These are phyloP conservation scores for Ctenicera cuprea DNA, from an alignment of 2,888 invertebrate species.

Conservation along the genomic window DNA sequence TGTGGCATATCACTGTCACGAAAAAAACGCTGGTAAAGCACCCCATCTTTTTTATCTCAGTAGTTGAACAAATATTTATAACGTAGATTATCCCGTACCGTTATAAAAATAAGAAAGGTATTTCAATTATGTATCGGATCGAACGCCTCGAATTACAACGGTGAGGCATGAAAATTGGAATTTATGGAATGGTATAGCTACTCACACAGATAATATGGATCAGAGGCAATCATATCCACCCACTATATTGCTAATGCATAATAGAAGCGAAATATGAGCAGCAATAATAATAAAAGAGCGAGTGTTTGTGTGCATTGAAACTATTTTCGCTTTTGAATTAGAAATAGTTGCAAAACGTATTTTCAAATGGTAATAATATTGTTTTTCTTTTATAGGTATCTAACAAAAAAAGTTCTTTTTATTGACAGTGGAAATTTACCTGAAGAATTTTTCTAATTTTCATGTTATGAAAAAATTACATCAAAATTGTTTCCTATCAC, in stretches of 20 bases:
- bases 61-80: conserved; percentile 22
- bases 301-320: conserved; percentile 6
- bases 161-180: conserved; percentile 37
- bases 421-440: too few species aligned
- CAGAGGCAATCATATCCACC: conserved; percentile 35
- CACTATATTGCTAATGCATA: conserved; percentile 32
- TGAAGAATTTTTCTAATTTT: too few species aligned
- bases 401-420: too few species aligned
- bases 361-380: neutral
- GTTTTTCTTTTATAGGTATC: too few species aligned
- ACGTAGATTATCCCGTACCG: conserved; percentile 12
- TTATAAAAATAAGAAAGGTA: conserved; percentile 39
- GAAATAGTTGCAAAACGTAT: neutral
- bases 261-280: conserved; percentile 28
- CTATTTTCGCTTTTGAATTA: conserved; percentile 1
- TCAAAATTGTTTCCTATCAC: too few species aligned
- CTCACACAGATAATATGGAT: conserved; percentile 37
- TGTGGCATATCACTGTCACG: neutral
- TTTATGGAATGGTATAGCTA: conserved; percentile 42
- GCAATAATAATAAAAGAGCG: conserved; percentile 25
- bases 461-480: too few species aligned
- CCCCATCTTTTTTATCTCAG: conserved; percentile 4
- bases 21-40: neutral
- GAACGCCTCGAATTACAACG: conserved; percentile 43
- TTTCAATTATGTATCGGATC: conserved; percentile 45